Base-by-base conservation (phyloP, 2,113 vertebrate species). In the Anser brachyrhynchus region DNA sequence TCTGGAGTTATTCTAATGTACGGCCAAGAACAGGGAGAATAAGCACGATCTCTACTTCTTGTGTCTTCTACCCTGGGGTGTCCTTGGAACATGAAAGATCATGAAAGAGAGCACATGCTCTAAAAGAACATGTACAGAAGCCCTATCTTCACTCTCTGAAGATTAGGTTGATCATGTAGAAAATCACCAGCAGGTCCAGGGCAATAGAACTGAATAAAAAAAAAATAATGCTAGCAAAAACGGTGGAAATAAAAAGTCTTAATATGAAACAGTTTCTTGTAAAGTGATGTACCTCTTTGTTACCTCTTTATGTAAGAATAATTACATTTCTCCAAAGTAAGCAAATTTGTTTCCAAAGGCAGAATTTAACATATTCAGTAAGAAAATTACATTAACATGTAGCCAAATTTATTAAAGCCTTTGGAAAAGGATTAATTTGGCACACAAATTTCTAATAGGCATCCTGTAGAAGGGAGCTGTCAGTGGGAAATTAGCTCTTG, bases 401-500 rank as follows among this genome's bases (percentile, higher is more conserved):
- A 71, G 52, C 83, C 69, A 81, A n/a, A 92, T 65, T 80, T 71
- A 73, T 77, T 59, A 71, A 90, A 79, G 54, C 75, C n/a, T 76
- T 81, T 61, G 70, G 23, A 75, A 92, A 90, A 91, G 71, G 2
- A 80, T 73, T 90, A 22, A 52, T 90, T 93, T 90, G 85, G 67
- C 66, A 94, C 29, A 22, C 61, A 79, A 11, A 66, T 14, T 78
- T 81, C 52, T 75, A 86, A 75, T 41, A 90, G 39, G 23, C 35
- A 46, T 84, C 69, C 58, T 79, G 5, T 28, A 73, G 80, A 82
- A 94, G 70, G 49, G 52, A 17, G 52, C 23, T 78, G 10, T 89
- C 33, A 69, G 57, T 75, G 61, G 66, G 59, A 95, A 92, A 94
- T 94, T 41, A 75, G 86, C 51, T 84, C 39, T 81, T 92, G 80